Evolutionary conservation across 2,797 vertebrate species (phyloP), one percentile per base, ranked within the genome.

Genomic region (Sparidentex hasta): DNA sequence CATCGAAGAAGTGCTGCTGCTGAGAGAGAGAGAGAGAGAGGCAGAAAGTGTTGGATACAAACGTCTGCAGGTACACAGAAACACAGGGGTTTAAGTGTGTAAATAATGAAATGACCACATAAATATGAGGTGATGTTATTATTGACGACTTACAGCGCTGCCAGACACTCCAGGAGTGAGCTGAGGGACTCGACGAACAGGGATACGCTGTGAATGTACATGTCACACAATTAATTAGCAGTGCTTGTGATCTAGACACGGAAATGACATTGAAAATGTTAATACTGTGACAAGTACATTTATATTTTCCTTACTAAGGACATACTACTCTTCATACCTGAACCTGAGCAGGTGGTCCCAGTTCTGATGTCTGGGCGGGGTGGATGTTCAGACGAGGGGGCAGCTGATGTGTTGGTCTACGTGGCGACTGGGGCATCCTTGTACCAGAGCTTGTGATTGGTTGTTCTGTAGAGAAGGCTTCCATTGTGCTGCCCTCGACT

Each of bases 1-100:
- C 98, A 65, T 99, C 98, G 75, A 96, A 98, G 87, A 96, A 97
- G 82, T 97, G 96, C 61, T 99, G 98, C 95, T 97, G 95, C 41
- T 27, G 27, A 3, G n/a, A 55, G 66, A 58, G 2, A 1, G 21
- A 64, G 38, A 16, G 1, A 47, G 38, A 16, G 1, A 47, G 20
- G 17, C 1, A 29, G 17, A 59, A 48, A 27, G 20, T 20, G 50
- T 76, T 20, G 46, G 14, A 50, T 12, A 18, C 43, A 71, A n/a
- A 73, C n/a, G 65, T 0, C 4, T 0, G 7, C 23, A 48, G 3
- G 47, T 3, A 38, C n/a, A 8, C 6, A 50, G 0, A 64, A 9
- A 58, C 18, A 48, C 25, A 12, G 17, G 11, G 12, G 4, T 16
- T 0, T 13, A 29, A 5, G 43, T 2, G 1, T 12, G 11, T 0